phyloP scores from a whole-genome alignment of 2,113 vertebrate species.

The Aptenodytes patagonicus region DNA sequence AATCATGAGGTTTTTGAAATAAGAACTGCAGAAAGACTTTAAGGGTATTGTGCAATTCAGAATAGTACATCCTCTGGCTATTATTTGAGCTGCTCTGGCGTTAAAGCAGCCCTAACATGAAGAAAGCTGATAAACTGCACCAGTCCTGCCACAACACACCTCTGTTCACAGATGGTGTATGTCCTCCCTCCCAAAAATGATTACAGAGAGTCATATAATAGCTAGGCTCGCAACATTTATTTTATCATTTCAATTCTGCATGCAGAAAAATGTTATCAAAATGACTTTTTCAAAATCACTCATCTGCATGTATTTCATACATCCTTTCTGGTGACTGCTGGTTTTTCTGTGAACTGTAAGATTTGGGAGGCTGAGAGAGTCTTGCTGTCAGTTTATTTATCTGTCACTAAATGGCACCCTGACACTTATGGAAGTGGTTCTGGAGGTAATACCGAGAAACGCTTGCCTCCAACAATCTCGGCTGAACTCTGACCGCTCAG shows the following conservation, averaged over 20 bases:
- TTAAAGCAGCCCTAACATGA: neutral
- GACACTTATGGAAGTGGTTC: neutral
- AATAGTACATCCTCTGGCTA: neutral
- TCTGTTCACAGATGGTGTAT: fast-evolving
- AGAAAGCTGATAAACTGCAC: neutral
- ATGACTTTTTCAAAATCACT: neutral
- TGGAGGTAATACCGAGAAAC: neutral
- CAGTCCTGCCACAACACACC: neutral
- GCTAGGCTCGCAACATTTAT: neutral
- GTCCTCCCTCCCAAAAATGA: neutral
- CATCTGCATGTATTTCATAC: neutral
- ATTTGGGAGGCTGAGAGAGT: neutral
- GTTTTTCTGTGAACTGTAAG: neutral
- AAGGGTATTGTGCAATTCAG: neutral
- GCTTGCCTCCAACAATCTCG: neutral
- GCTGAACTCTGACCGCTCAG: neutral
- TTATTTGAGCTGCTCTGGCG: neutral
- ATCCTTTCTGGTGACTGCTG: neutral
- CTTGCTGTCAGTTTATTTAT: neutral
- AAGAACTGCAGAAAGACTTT: neutral
- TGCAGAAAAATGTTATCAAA: neutral
- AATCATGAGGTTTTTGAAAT: neutral
- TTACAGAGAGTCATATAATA: neutral
- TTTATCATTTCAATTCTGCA: neutral
- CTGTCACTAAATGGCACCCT: neutral